Base-by-base conservation (phyloP, 1,140 invertebrate genomes). In the Aphelenchoides fujianensis region DNA sequence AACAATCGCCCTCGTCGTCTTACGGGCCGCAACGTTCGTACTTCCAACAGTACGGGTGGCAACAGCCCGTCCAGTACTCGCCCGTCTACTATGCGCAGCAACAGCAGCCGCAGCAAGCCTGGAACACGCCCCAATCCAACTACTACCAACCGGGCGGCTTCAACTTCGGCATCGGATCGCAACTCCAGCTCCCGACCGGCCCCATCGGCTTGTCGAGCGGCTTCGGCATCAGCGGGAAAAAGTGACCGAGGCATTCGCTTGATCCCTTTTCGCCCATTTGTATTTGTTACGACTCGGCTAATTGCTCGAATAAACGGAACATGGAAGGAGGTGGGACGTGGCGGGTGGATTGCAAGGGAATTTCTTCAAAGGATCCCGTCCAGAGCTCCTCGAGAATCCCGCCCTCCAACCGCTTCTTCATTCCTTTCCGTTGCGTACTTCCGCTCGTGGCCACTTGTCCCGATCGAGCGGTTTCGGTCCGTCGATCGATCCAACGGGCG, bases 61-160 rank as follows among this genome's bases (percentile, higher is more conserved):
- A 59, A 23, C 55, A 59, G 34, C 19, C 5, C 55, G 5, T 30
- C 7, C 5, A 59, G 7, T 32, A 23, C 5, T 7, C 5, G 12
- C 7, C 5, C 34, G 5, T 19, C 5, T 7, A 7, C 55, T 59
- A 59, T 59, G 12, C 28, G 5, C 55, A 27, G 12, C 55, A 59
- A 59, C 55, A 59, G 19, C 55, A 59, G 23, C 41, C 12, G 23
- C 41, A 48, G 41, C 55, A 59, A 59, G 28, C 5, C 5, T 59
- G 19, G 5, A 5, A 23, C 5, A 7, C 5, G 5, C 19, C 55
- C 34, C 55, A 59, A 19, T 5, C 5, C 7, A 59, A 59, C 23
- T 59, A 59, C 55, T 59, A 59, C 23, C 55, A 59, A 59, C 55
- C 55, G 12, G 19, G 19, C 7, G 55, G 55, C 7, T 59, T 59